Evolutionary conservation across 2,888 invertebrate species (phyloP).

Genomic region (Augiades crinisus): DNA sequence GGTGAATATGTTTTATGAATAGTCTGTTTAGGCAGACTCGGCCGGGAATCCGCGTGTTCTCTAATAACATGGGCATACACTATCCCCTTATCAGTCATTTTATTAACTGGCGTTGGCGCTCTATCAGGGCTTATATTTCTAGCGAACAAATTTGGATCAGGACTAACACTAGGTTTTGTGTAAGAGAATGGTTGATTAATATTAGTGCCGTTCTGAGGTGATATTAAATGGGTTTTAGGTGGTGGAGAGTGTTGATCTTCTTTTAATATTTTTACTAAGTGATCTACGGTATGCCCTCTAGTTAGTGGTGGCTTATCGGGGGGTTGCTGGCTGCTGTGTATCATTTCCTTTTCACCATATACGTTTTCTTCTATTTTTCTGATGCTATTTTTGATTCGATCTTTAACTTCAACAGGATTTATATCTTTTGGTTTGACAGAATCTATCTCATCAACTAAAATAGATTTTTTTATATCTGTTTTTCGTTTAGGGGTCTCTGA

Average conservation of each 20-base stretch:
- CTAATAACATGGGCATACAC: slow-evolving; percentile 90
- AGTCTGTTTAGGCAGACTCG: slow-evolving; percentile 64
- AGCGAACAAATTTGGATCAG: slow-evolving; percentile 68
- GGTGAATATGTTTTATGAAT: slow-evolving; percentile 77
- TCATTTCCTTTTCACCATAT: slow-evolving; percentile 82
- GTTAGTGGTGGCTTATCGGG: slow-evolving; percentile 85
- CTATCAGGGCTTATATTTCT: slow-evolving; percentile 73
- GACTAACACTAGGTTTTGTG: slow-evolving; percentile 82
- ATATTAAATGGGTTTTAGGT: slow-evolving; percentile 83
- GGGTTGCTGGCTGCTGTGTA: slow-evolving; percentile 87
- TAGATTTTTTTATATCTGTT: slow-evolving; percentile 59
- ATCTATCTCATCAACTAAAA: slow-evolving; percentile 67
- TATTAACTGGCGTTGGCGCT: slow-evolving; percentile 67
- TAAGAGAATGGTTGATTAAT: slow-evolving; percentile 92
- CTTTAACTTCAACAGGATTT: slow-evolving; percentile 59
- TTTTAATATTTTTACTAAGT: slow-evolving; percentile 88
- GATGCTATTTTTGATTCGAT: slow-evolving; percentile 75
- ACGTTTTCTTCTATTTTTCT: slow-evolving; percentile 74
- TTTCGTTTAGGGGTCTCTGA: slow-evolving; percentile 68
- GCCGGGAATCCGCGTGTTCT: slow-evolving; percentile 56
- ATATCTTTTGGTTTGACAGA: slow-evolving; percentile 51
- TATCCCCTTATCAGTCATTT: slow-evolving; percentile 81
- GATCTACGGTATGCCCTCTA: slow-evolving; percentile 87
- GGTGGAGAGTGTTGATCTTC: slow-evolving; percentile 86
- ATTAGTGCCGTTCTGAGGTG: slow-evolving; percentile 84